phyloP scores from a whole-genome alignment of 2,113 vertebrate genomes.

The Hippolais icterina region DNA sequence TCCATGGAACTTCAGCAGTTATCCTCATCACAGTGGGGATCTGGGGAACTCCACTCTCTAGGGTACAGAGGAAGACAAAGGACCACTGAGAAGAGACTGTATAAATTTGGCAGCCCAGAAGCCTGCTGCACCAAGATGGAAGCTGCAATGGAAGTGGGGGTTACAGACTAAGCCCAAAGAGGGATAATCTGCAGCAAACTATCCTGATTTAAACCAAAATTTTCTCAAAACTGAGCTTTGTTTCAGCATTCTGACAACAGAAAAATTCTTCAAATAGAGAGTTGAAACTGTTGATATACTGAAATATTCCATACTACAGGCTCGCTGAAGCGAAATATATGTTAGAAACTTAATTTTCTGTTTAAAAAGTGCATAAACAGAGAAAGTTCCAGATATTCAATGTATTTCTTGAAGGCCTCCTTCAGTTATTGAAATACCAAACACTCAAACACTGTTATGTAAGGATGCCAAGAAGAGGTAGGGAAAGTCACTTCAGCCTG shows the following conservation, averaged over 20 bases:
- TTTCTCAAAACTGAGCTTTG: not conserved
- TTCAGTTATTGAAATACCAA: not conserved
- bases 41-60: not conserved
- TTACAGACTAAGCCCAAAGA: not conserved
- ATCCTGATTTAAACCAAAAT: not conserved
- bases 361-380: not conserved
- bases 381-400: not conserved
- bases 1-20: not conserved
- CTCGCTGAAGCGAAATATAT: not conserved
- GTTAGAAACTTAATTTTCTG: not conserved
- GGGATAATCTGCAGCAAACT: not conserved
- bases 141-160: accelerated
- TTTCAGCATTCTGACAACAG: not conserved
- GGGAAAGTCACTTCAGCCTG: not conserved
- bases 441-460: not conserved
- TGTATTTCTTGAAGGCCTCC: not conserved
- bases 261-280: not conserved
- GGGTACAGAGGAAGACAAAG: not conserved
- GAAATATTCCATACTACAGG: not conserved
- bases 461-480: not conserved
- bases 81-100: not conserved
- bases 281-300: not conserved
- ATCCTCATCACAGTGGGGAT: accelerated
- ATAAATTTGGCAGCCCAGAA: not conserved
- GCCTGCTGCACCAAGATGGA: not conserved